Percentiles rank a stretch among this genome's conserved stretches.
Evolutionary conservation across 2,888 invertebrate genomes (phyloP).

Genomic region (Eueremaeus valkanovi): DNA sequence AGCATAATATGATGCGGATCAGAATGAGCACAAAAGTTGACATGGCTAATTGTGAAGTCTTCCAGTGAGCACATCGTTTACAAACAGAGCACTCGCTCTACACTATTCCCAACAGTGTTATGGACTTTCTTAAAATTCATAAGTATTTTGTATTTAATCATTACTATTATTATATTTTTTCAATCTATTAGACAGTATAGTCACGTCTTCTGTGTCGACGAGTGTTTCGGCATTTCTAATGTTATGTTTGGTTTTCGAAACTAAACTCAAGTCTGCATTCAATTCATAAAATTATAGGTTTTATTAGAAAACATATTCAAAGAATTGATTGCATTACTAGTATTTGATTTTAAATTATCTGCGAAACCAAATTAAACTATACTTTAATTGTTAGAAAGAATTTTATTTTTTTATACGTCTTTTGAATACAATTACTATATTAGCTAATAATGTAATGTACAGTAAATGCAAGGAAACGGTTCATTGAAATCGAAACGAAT

Average conservation of each 20-base stretch:
- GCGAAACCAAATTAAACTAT: not conserved
- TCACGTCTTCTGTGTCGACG: no score
- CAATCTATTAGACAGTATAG: no score
- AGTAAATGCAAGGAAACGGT: not conserved
- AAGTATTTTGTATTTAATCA: no score
- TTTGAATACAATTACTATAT: not conserved
- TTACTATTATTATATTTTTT: no score
- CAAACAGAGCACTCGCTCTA: no score
- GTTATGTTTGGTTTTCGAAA: not conserved
- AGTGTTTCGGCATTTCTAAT: not conserved
- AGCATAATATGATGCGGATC: no score
- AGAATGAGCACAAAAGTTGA: no score
- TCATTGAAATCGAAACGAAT: constrained; percentile 6
- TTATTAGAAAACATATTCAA: not conserved
- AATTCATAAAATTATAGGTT: no score
- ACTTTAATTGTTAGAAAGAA: not conserved
- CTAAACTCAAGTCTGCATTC: not conserved
- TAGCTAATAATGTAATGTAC: not conserved
- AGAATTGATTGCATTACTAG: not conserved
- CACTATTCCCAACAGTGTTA: no score
- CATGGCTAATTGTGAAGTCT: no score
- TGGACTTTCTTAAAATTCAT: no score
- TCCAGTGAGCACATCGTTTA: no score
- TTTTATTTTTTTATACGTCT: not conserved
- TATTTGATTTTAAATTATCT: not conserved